phyloP scores from a whole-genome alignment of 2,888 invertebrate genomes.

The Tetragonisca angustula region DNA sequence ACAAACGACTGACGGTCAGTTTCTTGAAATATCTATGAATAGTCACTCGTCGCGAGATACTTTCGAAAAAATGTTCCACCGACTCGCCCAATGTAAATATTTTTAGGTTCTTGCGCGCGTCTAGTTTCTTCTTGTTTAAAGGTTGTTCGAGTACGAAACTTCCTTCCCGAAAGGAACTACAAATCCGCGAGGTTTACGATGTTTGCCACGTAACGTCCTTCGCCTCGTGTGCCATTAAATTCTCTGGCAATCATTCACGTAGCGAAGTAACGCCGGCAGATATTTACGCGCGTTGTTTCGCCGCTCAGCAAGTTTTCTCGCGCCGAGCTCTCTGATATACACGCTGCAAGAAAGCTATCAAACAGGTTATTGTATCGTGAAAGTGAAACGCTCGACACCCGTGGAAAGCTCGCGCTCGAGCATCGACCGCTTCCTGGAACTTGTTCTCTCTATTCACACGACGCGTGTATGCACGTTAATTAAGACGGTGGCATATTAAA shows the following conservation, averaged over 20 bases:
- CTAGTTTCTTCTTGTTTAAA: neutral
- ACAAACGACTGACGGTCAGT: too few species aligned
- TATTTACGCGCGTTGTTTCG: conserved; percentile 14
- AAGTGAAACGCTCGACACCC: neutral
- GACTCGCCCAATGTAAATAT: too few species aligned
- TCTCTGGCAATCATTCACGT: neutral
- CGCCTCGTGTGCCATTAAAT: neutral
- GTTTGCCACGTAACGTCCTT: neutral
- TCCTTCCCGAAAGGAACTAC: neutral
- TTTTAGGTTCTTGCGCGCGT: neutral
- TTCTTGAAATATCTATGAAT: too few species aligned
- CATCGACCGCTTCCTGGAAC: too few species aligned
- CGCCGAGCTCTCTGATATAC: neutral
- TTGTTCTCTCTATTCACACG: neutral
- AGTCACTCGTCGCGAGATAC: too few species aligned
- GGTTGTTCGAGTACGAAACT: neutral
- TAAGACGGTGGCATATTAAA: neutral
- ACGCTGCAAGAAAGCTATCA: neutral
- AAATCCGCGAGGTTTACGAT: conserved; percentile 30
- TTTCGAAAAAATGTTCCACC: too few species aligned
- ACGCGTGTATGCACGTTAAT: neutral
- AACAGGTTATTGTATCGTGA: neutral
- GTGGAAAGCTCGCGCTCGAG: neutral
- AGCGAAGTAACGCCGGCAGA: neutral
- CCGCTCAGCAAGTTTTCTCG: neutral